These are phyloP conservation scores for Erebia aethiops DNA, from an alignment of 2,888 invertebrate species.

Conservation along the genomic window DNA sequence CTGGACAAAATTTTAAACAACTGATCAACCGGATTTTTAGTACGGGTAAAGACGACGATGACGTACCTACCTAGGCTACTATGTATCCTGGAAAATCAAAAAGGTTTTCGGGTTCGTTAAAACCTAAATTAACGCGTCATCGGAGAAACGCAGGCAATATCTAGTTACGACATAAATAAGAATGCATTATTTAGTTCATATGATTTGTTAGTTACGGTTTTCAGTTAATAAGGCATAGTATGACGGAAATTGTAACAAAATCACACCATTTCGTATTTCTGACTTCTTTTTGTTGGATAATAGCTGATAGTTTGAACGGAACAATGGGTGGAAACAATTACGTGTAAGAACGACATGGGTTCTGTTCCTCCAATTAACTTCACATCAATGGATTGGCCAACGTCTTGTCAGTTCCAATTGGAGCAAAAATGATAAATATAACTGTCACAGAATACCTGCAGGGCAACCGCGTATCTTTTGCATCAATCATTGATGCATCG, in stretches of 20 bases:
- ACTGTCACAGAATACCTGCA: too few relatives aligned
- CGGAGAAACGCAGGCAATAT: too few relatives aligned
- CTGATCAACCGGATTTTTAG: too few relatives aligned
- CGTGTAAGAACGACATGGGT: constrained; percentile 12
- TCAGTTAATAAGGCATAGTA: not conserved
- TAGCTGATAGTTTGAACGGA: constrained; percentile 12
- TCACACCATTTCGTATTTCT: constrained; percentile 12
- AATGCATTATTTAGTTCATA: not conserved
- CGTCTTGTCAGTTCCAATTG: not conserved
- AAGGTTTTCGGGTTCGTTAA: too few relatives aligned
- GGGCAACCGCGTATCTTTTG: too few relatives aligned
- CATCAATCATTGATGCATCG: too few relatives aligned
- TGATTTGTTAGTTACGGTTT: not conserved
- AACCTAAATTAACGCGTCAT: too few relatives aligned
- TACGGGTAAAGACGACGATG: too few relatives aligned
- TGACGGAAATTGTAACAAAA: constrained; percentile 21
- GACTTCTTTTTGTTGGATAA: constrained; percentile 14
- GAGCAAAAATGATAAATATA: not conserved
- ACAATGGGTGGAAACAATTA: constrained; percentile 39
- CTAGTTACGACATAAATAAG: not conserved
- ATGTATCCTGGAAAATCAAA: too few relatives aligned
- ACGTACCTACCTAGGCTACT: too few relatives aligned
- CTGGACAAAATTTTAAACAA: not conserved
- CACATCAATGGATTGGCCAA: constrained; percentile 19
- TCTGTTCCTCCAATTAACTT: constrained; percentile 26